These are phyloP conservation scores for Drosophila kanapiae DNA, from an alignment of 1,140 invertebrate genomes.

Conservation along the genomic window DNA sequence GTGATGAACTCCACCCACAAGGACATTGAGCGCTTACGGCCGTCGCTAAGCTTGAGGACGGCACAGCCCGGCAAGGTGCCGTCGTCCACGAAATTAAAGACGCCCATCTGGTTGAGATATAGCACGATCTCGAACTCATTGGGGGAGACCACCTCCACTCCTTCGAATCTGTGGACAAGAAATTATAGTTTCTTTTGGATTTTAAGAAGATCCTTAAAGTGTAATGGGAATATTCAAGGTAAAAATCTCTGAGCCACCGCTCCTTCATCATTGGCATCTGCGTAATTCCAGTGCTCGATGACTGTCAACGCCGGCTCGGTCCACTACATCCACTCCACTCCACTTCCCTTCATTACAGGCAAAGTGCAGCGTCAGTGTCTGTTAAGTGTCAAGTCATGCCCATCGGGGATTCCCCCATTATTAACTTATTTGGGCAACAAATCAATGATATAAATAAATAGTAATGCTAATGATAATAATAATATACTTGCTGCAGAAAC, in stretches of 20 bases:
- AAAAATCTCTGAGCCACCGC: no score
- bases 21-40: slow-evolving; percentile 97
- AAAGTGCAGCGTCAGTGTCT: slow-evolving; percentile 64
- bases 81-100: slow-evolving; percentile 98
- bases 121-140: slow-evolving; percentile 97
- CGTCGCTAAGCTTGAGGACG: slow-evolving; percentile 97
- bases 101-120: slow-evolving; percentile 99
- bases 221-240: not conserved
- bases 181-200: not conserved
- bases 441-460: not conserved
- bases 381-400: slow-evolving; percentile 59
- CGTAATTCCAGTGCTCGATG: slow-evolving; percentile 46
- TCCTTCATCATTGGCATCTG: slow-evolving; percentile 11
- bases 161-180: slow-evolving; percentile 89
- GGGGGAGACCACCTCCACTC: slow-evolving; percentile 94
- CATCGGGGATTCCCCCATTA: slow-evolving; percentile 17
- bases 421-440: not conserved
- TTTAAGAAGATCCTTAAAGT: not conserved
- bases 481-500: no score
- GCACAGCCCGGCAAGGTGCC: slow-evolving; percentile 98
- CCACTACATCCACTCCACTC: not conserved
- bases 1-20: slow-evolving; percentile 99
- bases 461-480: no score
- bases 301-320: slow-evolving; percentile 48
- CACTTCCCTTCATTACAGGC: slow-evolving; percentile 15